Base-by-base conservation (phyloP, 2,888 invertebrate species). In the Pandemis corylana region DNA sequence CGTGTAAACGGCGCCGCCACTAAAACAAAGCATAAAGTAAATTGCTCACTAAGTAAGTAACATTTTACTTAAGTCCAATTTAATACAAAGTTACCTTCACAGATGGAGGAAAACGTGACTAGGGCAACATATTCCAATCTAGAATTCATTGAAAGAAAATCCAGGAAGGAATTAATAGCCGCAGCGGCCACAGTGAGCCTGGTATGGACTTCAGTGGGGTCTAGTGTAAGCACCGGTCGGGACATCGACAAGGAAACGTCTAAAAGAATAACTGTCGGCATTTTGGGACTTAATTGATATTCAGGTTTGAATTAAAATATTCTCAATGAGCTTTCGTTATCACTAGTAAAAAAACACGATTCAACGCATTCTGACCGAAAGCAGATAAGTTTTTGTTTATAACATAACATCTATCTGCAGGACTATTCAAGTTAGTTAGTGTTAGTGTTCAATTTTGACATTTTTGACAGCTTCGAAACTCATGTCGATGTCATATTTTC, bases 1-100 rank as follows among this genome's bases (percentile, higher is more conserved):
- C 99, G 95, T 0, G 99, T 99, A 84, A 99, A 99, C 20, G 97
- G 96, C 56, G 97, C 97, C 49, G 97, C 95, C 70, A 98, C 96
- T 93, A 81, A 69, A 88, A 88, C 59, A 73, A 65, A 72, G 13
- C 77, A 76, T 70, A 56, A 56, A 56, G 56, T 20, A 56, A 20
- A 7, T 56, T 20, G 15, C 20, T 49, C 2, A 56, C 9, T 10
- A 56, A 2, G 20, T 56, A 49, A 41, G 6, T 53, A 53, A 56
- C 20, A 20, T 56, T 56, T 20, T 7, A 3, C 9, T 20, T 56
- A 0, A 7, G 20, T 56, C 2, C 9, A 20, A 56, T 15, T 56
- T 56, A 20, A 20, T 20, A 44, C 10, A n/a, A 15, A 51, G 62
- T 81, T 86, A 94, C 94, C 91, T 90, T 94, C 94, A 76, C 88